phyloP scores from a whole-genome alignment of 2,888 invertebrate genomes.

The Hecatera dysodea region DNA sequence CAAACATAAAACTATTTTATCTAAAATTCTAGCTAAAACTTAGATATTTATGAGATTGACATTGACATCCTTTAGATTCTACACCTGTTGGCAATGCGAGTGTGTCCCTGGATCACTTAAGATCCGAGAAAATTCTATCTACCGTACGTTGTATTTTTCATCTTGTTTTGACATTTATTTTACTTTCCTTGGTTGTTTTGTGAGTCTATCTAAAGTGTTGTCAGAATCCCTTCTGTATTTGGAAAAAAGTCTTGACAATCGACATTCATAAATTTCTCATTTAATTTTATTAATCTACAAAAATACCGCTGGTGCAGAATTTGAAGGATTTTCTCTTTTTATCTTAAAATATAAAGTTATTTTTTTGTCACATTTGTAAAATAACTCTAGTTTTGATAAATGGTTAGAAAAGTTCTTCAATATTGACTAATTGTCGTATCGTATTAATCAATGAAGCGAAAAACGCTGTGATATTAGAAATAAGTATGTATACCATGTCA shows the following conservation, averaged over 20 bases:
- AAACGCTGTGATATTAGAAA: slow-evolving; percentile 24
- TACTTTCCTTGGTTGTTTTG: not conserved
- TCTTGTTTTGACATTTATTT: slow-evolving; percentile 12
- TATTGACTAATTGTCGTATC: not conserved
- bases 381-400: not conserved
- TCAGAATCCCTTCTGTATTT: not conserved
- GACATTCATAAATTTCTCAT: no score
- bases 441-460: slow-evolving; percentile 16
- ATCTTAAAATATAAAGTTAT: not conserved
- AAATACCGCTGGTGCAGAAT: not conserved
- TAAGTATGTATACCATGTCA: not conserved
- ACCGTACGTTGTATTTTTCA: slow-evolving; percentile 4
- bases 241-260: no score
- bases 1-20: slow-evolving; percentile 10
- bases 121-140: slow-evolving; percentile 21
- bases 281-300: no score
- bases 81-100: slow-evolving; percentile 18
- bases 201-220: not conserved
- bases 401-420: not conserved
- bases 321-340: slow-evolving; percentile 2
- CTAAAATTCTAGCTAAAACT: slow-evolving; percentile 17
- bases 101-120: slow-evolving; percentile 29
- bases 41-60: slow-evolving; percentile 44
- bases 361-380: not conserved
- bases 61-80: slow-evolving; percentile 39